Conservation (phyloP, 2,113 vertebrate genomes). For the Lucifuga dentata region DNA sequence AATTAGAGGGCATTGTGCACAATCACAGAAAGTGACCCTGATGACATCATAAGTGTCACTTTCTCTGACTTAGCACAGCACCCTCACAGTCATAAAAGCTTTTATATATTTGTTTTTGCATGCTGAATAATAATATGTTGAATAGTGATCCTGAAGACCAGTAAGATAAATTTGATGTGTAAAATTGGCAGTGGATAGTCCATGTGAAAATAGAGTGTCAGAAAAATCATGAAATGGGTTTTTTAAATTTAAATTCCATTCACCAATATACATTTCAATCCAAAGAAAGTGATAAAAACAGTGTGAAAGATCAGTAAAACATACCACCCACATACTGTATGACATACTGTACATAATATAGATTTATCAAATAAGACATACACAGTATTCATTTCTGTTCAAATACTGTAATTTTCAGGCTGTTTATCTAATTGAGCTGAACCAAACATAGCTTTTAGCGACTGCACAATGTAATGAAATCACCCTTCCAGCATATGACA, state of each 20-base stretch:
- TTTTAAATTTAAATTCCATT: constrained; percentile 9
- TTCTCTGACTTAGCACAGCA: too few species aligned
- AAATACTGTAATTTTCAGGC: constrained; percentile 33
- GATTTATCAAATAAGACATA: constrained; percentile 34
- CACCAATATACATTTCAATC: neutral
- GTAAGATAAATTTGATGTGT: too few species aligned
- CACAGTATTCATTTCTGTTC: constrained; percentile 23
- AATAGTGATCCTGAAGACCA: too few species aligned
- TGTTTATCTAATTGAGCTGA: constrained; percentile 11
- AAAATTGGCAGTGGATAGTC: too few species aligned
- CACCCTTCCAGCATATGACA: constrained; percentile 31
- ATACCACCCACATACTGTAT: neutral
- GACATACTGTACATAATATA: neutral
- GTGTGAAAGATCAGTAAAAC: neutral
- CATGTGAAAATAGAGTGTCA: constrained; percentile 1
- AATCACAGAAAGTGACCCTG: too few species aligned
- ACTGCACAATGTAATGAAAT: constrained; percentile 43
- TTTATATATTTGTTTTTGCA: too few species aligned
- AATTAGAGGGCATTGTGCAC: too few species aligned
- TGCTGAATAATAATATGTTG: too few species aligned
- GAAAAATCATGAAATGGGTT: constrained; percentile 13
- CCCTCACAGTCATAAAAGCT: too few species aligned
- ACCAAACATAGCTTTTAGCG: constrained; percentile 32
- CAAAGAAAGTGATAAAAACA: neutral
- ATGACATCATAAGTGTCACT: too few species aligned